Evolutionary conservation across 2,888 invertebrate genomes (phyloP), one percentile per base, ranked within the genome.

Genomic region (Gastracanthus pulcherrimus): DNA sequence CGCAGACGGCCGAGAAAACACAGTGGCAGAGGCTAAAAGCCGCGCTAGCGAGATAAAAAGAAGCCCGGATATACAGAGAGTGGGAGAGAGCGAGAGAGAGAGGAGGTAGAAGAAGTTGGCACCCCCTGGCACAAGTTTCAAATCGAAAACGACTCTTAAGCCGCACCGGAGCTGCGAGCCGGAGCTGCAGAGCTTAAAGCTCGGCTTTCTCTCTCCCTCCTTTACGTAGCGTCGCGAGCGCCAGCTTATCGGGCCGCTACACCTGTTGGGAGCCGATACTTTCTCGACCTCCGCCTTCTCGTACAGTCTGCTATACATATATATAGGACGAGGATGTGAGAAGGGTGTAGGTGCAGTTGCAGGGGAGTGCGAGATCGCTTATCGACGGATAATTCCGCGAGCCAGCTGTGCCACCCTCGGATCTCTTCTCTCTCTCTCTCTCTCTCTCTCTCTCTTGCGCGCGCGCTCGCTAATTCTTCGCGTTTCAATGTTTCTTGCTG

Each of bases 231-330:
- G n/a, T n/a, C 16, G 34, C 62, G 3, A 67, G 29, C 64, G 34
- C 13, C 67, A 58, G 71, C 82, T 79, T 82, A 82, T 82, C 82
- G 75, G 75, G 9, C 38, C 3, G 76, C 79, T 79, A 82, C 82
- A 82, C 79, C 79, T 79, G 75, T 79, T 79, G 75, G 79, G 62
- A 82, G 79, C 71, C 79, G 71, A 79, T 79, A 82, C 75, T 82
- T 79, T 72, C 79, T 38, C 45, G 19, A 45, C 34, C 11, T 62
- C 29, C 31, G 11, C 41, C 36, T 69, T 55, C 19, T 19, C n/a
- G n/a, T 9, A 34, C 48, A n/a, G n/a, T 31, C 26, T 6, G 16
- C 2, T 13, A 11, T 41, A 23, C 29, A 13, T 66, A 38, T 66
- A 9, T 51, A 29, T 26, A 48, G 19, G n/a, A n/a, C n/a, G n/a